These are phyloP conservation scores for Knipowitschia caucasica DNA, from an alignment of 2,797 vertebrate genomes.

Conservation along the genomic window DNA sequence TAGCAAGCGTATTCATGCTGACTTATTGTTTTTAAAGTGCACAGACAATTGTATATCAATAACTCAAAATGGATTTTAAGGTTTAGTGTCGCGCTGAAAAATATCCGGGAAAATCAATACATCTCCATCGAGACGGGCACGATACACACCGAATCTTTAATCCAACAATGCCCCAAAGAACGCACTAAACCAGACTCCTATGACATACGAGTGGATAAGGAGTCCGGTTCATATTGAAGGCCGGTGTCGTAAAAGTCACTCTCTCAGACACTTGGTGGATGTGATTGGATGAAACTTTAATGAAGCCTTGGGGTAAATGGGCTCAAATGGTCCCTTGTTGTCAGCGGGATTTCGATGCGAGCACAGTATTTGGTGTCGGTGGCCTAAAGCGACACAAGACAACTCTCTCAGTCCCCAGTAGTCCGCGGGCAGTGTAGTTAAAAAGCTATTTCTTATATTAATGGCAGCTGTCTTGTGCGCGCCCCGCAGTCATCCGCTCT, in stretches of 20 bases:
- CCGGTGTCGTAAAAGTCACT: conserved; percentile 1
- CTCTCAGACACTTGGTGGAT: conserved; percentile 11
- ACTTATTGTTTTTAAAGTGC: too few species aligned
- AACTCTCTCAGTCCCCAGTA: conserved; percentile 5
- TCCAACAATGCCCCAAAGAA: neutral
- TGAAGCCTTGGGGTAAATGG: conserved; percentile 25
- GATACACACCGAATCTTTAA: neutral
- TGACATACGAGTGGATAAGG: neutral
- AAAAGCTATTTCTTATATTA: conserved; percentile 4
- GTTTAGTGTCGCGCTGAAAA: too few species aligned
- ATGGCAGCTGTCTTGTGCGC: neutral
- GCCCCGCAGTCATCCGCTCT: too few species aligned
- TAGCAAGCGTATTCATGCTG: too few species aligned
- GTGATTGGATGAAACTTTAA: conserved; percentile 40
- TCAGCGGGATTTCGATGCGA: conserved; percentile 27
- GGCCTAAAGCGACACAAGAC: conserved; percentile 12
- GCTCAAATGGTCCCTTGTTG: conserved; percentile 21
- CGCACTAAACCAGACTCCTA: neutral
- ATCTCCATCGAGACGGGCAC: too few species aligned
- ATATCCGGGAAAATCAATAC: too few species aligned
- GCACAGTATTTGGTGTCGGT: neutral
- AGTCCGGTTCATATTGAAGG: conserved; percentile 1
- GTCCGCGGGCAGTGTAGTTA: neutral
- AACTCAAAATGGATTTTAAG: too few species aligned
- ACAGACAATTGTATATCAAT: too few species aligned